A percentile compares a stretch with the other conserved stretches of the same genome.
These are phyloP conservation scores for Varanus salvator DNA, from an alignment of 2,113 vertebrate species.

Conservation along the genomic window DNA sequence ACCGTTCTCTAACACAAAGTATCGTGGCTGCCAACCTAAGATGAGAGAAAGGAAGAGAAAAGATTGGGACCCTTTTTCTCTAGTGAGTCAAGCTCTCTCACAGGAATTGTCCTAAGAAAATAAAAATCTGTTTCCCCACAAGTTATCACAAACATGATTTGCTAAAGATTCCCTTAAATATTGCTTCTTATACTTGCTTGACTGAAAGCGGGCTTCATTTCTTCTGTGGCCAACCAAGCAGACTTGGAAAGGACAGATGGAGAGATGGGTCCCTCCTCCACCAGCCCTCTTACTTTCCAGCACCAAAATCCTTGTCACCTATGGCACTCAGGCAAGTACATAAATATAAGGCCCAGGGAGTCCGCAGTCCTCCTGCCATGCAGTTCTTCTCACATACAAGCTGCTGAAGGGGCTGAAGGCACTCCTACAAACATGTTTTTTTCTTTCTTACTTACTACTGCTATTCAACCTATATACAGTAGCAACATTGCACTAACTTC, in stretches of 20 bases:
- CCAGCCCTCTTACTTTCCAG: too few relatives aligned
- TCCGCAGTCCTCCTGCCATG: too few relatives aligned
- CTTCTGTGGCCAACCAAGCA: too few relatives aligned
- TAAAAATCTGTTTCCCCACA: neutral
- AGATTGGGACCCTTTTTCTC: neutral
- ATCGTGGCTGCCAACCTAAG: slow-evolving; percentile 69
- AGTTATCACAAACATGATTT: neutral
- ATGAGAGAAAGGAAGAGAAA: neutral
- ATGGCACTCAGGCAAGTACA: too few relatives aligned
- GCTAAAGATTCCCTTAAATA: neutral
- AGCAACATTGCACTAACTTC: neutral
- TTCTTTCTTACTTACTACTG: neutral
- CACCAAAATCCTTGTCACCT: too few relatives aligned
- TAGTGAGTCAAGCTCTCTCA: neutral
- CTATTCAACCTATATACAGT: neutral
- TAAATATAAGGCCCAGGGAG: too few relatives aligned
- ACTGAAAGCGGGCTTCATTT: too few relatives aligned
- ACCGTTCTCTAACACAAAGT: slow-evolving; percentile 66
- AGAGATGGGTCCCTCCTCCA: too few relatives aligned
- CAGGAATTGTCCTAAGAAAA: neutral
- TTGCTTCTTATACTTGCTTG: neutral
- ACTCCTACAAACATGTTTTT: neutral
- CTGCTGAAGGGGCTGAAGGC: neutral
- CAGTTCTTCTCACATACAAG: too few relatives aligned
- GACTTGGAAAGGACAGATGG: too few relatives aligned